Base-by-base conservation (phyloP, 53 echinoderm and acorn worm genomes). In the Glandiceps talaboti region DNA sequence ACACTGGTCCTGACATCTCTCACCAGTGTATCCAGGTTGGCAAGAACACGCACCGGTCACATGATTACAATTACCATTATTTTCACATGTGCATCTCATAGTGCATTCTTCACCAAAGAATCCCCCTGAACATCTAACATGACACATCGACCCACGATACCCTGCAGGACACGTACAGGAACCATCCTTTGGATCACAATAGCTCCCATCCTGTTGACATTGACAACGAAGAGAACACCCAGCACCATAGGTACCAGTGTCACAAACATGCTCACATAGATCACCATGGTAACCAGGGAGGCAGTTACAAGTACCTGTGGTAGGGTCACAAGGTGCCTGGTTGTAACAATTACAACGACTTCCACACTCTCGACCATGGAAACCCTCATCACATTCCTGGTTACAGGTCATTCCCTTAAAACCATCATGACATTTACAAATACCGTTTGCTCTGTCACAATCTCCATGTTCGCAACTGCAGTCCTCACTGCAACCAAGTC, bases 31-130 rank as follows among this genome's bases (percentile, higher is more conserved):
- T 1, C 92, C 92, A 0, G 81, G 74, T 1, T 45, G 74, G 79
- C 92, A 92, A 29, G 81, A 76, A 31, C 92, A 92, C 1, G 33
- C 73, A 1, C 92, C 92, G 29, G 79, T 79, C 1, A 77, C 81
- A 83, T 85, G 86, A 33, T 88, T 31, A 78, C 92, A 92, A 0
- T 27, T 29, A 12, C 82, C 92, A 25, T 82, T 86, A 33, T 92
- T 82, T 33, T 83, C 75, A 77, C 92, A 92, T 33, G 26, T 29
- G 28, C 92, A 92, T 0, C 27, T 14, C 80, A 87, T 45, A 6
- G 27, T 64, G 28, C 92, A 92, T 27, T 75, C 29, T 30, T 33
- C 25, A 25, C 92, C 92, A 32, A 79, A 92, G 27, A 33, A 73
- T 1, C 85, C 85, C 14, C 30, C 20, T 1, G 29, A 25, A 30